phyloP scores from a whole-genome alignment of 2,797 vertebrate genomes.

The Graptemys geographica region DNA sequence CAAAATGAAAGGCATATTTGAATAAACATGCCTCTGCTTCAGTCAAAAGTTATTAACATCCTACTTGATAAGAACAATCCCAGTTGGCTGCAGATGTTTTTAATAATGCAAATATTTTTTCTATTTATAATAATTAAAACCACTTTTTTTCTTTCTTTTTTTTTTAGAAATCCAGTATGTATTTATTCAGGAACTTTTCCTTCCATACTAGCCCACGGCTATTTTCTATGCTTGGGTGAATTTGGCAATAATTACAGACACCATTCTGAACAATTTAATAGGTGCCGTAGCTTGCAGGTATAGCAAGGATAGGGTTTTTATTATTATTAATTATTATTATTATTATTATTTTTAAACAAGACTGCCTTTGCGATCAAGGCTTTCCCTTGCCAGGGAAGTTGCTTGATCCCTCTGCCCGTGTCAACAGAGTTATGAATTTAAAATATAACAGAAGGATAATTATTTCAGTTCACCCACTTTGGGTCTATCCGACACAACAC shows the following conservation, averaged over 20 bases:
- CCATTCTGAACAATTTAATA: neutral
- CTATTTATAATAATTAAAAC: slow-evolving; percentile 68
- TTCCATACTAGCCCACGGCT: neutral
- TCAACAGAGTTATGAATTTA: neutral
- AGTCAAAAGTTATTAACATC: slow-evolving; percentile 67
- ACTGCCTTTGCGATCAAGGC: neutral
- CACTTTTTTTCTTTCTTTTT: neutral
- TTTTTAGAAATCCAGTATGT: neutral
- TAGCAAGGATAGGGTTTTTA: neutral
- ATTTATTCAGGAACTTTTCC: neutral
- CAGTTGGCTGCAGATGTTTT: slow-evolving; percentile 72
- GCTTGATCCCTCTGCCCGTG: neutral
- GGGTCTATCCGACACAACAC: neutral
- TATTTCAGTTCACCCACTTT: neutral
- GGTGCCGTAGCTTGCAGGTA: neutral
- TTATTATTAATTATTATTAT: no score
- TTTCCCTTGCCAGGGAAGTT: neutral
- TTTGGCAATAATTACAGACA: neutral
- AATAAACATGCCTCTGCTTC: slow-evolving; percentile 53
- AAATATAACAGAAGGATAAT: neutral
- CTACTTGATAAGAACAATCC: slow-evolving; percentile 66
- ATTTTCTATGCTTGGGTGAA: neutral
- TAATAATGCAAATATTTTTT: slow-evolving; percentile 65
- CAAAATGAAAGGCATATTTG: slow-evolving; percentile 51
- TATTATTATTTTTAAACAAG: no score